A percentile compares a stretch with the other conserved stretches of the same genome.
These are phyloP conservation scores for Drosophila parabipectinata DNA, from an alignment of 1,140 invertebrate species.

Conservation along the genomic window DNA sequence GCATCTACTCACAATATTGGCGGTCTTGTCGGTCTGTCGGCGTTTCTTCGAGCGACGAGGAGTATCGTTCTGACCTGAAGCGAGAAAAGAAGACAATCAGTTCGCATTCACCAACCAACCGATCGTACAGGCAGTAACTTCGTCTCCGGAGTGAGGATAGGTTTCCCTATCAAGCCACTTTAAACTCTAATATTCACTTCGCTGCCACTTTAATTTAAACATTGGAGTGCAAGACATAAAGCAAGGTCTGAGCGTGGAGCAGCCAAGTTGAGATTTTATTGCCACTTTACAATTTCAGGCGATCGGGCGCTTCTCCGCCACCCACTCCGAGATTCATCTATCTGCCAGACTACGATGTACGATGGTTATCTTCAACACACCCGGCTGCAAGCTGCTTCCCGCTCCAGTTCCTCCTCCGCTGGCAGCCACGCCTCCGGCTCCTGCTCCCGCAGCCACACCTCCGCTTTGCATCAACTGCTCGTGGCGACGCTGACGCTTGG, in stretches of 20 bases:
- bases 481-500: constrained; percentile 76
- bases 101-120: not conserved
- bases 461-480: constrained; percentile 63
- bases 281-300: constrained; percentile 34
- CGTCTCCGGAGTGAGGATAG: constrained; percentile 5
- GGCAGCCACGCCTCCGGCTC: constrained; percentile 1
- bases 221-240: not conserved
- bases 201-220: not conserved
- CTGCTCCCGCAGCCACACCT: constrained; percentile 23
- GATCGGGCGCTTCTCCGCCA: constrained; percentile 6
- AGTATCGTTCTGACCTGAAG: constrained; percentile 74
- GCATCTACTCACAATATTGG: constrained; percentile 83
- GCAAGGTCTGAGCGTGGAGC: too few relatives aligned
- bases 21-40: constrained; percentile 77
- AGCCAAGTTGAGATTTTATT: constrained; percentile 16
- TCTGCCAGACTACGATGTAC: constrained; percentile 21
- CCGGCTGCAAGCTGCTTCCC: constrained; percentile 39
- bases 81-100: not conserved
- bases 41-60: constrained; percentile 82
- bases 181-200: not conserved
- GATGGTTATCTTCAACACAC: constrained; percentile 69
- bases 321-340: constrained; percentile 21
- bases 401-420: constrained; percentile 21
- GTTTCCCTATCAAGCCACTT: not conserved
- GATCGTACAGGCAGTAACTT: not conserved